These are phyloP conservation scores for Acomys russatus DNA, from an alignment of 2,797 vertebrate species.

Conservation along the genomic window DNA sequence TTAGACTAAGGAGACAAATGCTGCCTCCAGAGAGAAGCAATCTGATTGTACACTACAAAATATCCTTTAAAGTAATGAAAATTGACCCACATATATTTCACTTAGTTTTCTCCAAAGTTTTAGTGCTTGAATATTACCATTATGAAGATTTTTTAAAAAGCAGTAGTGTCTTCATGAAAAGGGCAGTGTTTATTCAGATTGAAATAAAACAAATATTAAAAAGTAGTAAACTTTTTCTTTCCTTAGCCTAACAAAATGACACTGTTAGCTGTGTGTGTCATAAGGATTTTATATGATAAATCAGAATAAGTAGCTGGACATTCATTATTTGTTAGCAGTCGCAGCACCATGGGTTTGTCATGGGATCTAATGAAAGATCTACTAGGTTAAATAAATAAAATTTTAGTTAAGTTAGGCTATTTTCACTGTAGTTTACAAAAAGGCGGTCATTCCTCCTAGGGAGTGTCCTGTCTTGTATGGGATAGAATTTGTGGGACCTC, in stretches of 20 bases:
- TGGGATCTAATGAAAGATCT: neutral
- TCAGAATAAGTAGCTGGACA: neutral
- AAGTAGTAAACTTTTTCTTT: neutral
- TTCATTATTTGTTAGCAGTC: neutral
- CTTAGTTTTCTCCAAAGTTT: slow-evolving; percentile 16
- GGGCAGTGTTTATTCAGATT: slow-evolving; percentile 5
- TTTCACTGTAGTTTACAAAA: neutral
- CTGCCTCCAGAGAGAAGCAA: slow-evolving; percentile 47
- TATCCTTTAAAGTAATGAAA: slow-evolving; percentile 6
- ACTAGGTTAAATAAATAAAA: neutral
- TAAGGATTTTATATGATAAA: slow-evolving; percentile 46
- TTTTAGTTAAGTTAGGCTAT: neutral
- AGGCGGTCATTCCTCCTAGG: fast-evolving
- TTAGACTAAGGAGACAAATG: neutral
- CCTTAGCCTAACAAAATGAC: neutral
- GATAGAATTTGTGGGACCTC: neutral
- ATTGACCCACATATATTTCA: neutral
- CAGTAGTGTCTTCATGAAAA: slow-evolving; percentile 16
- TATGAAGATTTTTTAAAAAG: slow-evolving; percentile 3
- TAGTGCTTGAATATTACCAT: neutral
- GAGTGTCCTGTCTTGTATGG: neutral
- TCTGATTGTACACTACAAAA: neutral
- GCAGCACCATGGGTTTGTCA: neutral
- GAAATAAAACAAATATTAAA: slow-evolving; percentile 37
- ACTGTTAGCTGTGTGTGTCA: neutral